Percentiles rank a stretch among this genome's conserved stretches.
phyloP scores from a whole-genome alignment of 2,113 vertebrate genomes.

The Xyrauchen texanus region DNA sequence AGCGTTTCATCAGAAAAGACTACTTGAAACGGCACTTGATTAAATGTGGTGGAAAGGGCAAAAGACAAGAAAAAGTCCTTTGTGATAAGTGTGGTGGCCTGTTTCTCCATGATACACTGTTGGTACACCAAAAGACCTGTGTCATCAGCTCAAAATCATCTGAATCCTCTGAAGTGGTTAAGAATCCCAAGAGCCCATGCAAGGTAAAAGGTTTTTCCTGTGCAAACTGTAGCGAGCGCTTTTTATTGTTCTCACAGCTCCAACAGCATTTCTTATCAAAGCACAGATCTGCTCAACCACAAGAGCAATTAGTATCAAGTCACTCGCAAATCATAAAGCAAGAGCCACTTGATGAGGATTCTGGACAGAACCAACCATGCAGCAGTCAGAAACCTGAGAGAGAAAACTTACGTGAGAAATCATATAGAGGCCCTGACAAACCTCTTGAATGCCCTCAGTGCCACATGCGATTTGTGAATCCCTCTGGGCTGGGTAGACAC shows the following conservation, averaged over 20 bases:
- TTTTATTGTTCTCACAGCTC: slow-evolving; percentile 77
- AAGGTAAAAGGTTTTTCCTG: slow-evolving; percentile 71
- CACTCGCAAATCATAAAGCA: slow-evolving; percentile 62
- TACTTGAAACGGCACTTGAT: slow-evolving; percentile 70
- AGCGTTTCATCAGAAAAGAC: slow-evolving; percentile 73
- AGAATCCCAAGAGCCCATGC: slow-evolving; percentile 5
- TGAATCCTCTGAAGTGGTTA: slow-evolving; percentile 29
- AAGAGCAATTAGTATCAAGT: slow-evolving; percentile 64
- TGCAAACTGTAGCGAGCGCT: slow-evolving; percentile 70
- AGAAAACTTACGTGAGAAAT: slow-evolving; percentile 33
- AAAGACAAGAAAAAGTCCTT: slow-evolving; percentile 43
- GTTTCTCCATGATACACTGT: slow-evolving; percentile 53
- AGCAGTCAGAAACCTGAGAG: slow-evolving; percentile 39
- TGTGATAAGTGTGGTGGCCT: slow-evolving; percentile 69
- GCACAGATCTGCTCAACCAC: slow-evolving; percentile 65
- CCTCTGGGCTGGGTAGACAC: slow-evolving; percentile 65
- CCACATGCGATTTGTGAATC: slow-evolving; percentile 60
- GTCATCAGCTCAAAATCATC: background rate
- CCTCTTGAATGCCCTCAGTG: slow-evolving; percentile 63
- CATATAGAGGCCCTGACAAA: slow-evolving; percentile 29
- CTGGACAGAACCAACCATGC: slow-evolving; percentile 16
- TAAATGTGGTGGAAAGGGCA: slow-evolving; percentile 62
- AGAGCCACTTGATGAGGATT: slow-evolving; percentile 59
- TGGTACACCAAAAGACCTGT: slow-evolving; percentile 62
- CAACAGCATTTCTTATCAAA: slow-evolving; percentile 74